Base-by-base conservation (phyloP, 2,797 vertebrate genomes). In the Amblyraja radiata region DNA sequence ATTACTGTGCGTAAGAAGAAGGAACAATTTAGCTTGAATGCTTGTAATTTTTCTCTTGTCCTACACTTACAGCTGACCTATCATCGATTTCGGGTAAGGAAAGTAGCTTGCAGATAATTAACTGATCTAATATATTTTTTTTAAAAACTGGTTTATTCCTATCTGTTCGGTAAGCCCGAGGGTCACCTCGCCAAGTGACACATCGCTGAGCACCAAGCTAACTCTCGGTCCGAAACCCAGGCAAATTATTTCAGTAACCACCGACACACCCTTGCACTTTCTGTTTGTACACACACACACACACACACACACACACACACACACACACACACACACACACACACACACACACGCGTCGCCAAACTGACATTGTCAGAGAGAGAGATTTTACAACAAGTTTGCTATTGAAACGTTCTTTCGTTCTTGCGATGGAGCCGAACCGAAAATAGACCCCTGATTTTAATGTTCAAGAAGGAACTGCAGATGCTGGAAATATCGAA, bases 1-100 rank as follows among this genome's bases (percentile, higher is more conserved):
- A n/a, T 88, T 65, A 68, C 36, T 88, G 61, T 65, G 61, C 61
- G 36, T 32, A 63, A 68, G 61, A 88, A 68, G n/a, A 68, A 65
- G 36, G 16, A 79, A 36, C 32, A 79, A 36, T 78, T 86, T 68
- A 21, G 84, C 36, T 88, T 92, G 71, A 92, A 92, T 92, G 90
- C 71, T 92, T 76, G 90, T 92, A 80, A 79, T 90, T 68, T 93
- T 93, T 46, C 79, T 93, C 77, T 91, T 93, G 93, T 93, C 86
- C 88, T 93, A 78, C 88, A 93, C 92, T 93, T 93, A 68, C 92
- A 93, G 88, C 86, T 92, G n/a, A 65, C 93, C 73, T 78, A 25
- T 77, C 86, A 65, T 74, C 93, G 63, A 81, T 68, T 25, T 76
- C 68, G 46, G 93, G 93, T 93, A 93, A 93, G 93, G 61, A 86